These are phyloP conservation scores for Aphrophora alni DNA, from an alignment of 2,888 invertebrate genomes.

Conservation along the genomic window DNA sequence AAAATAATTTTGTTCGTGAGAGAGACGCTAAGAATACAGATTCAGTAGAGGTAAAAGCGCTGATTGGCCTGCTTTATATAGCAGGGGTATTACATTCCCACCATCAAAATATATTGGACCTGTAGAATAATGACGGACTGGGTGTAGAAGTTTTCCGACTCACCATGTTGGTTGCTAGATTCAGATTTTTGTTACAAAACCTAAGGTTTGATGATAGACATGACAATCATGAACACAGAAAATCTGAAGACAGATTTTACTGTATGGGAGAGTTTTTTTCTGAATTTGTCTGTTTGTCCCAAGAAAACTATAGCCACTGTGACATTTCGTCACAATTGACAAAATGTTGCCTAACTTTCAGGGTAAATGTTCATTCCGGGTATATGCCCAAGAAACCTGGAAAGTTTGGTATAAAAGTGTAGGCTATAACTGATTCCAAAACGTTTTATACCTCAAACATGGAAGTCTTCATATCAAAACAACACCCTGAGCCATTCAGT, in stretches of 20 bases:
- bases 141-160: slow-evolving; percentile 17
- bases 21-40: too few species aligned
- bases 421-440: slow-evolving; percentile 18
- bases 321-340: neutral
- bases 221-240: neutral
- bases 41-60: too few species aligned
- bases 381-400: slow-evolving; percentile 21
- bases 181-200: slow-evolving; percentile 10
- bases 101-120: slow-evolving; percentile 21
- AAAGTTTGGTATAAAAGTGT: slow-evolving; percentile 7
- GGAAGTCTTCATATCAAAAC: too few species aligned
- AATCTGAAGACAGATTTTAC: neutral
- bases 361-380: neutral
- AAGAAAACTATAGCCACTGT: slow-evolving; percentile 2
- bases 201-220: slow-evolving; percentile 3
- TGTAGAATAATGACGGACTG: neutral
- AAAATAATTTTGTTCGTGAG: too few species aligned
- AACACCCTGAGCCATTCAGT: too few species aligned
- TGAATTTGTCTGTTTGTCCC: neutral
- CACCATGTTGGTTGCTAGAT: neutral
- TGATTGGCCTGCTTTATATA: too few species aligned
- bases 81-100: too few species aligned
- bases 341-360: slow-evolving; percentile 12
- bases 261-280: slow-evolving; percentile 6
- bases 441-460: slow-evolving; percentile 11